Evolutionary conservation across 2,113 vertebrate species (phyloP).

Genomic region (Centropus bengalensis): DNA sequence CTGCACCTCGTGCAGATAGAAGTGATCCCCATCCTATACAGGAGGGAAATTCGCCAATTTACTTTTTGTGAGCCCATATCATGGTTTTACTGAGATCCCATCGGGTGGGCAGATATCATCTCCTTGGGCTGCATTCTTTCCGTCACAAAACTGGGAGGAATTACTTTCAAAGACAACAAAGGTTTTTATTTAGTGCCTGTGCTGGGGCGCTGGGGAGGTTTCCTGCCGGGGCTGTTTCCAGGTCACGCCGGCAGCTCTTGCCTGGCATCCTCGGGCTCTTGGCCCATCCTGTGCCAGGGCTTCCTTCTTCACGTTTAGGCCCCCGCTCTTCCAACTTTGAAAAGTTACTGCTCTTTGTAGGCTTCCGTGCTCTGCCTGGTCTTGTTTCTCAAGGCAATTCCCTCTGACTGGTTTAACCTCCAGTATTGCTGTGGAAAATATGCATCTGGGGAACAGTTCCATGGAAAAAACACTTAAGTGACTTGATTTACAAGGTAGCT

Average conservation of each 20-base stretch:
- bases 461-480: not conserved
- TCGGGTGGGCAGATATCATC: not conserved
- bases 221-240: not conserved
- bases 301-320: not conserved
- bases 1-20: not conserved
- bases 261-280: not conserved
- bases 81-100: fast-evolving
- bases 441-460: not conserved
- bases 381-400: not conserved
- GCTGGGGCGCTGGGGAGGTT: not conserved
- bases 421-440: fast-evolving
- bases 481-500: not conserved
- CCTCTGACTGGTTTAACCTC: not conserved
- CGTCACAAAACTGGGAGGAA: not conserved
- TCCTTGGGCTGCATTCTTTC: not conserved
- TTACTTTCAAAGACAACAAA: not conserved
- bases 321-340: fast-evolving
- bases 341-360: not conserved
- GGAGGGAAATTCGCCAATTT: fast-evolving
- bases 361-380: not conserved
- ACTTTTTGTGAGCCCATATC: not conserved
- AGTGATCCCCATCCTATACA: fast-evolving
- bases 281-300: not conserved
- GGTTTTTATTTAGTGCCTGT: not conserved
- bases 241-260: not conserved